Percentiles rank a stretch among this genome's conserved stretches.
Evolutionary conservation across 2,113 vertebrate species (phyloP).

Genomic region (Hippocampus zosterae): DNA sequence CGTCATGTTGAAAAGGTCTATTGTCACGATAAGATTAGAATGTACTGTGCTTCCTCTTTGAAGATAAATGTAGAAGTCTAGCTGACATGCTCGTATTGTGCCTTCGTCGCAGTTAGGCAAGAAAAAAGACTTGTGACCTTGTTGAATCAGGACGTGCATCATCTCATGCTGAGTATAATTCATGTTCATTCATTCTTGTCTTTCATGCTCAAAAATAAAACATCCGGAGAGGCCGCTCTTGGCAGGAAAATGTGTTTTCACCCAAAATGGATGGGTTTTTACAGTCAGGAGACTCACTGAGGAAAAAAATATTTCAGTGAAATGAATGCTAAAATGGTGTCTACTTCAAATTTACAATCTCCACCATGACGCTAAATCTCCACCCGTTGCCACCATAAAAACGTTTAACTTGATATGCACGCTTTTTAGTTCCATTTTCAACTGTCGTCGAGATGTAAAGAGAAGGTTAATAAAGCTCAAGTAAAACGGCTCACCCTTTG

Average conservation of each 20-base stretch:
- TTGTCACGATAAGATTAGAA: constrained; percentile 31
- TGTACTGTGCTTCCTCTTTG: constrained; percentile 15
- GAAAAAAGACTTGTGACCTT: constrained; percentile 46
- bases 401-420: neutral
- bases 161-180: neutral
- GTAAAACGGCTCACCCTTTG: neutral
- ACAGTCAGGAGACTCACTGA: neutral
- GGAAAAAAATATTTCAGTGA: constrained; percentile 10
- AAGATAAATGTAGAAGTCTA: constrained; percentile 48
- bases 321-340: neutral
- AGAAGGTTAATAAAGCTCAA: neutral
- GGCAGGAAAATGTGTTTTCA: neutral
- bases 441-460: neutral
- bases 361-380: neutral
- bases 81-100: constrained; percentile 36
- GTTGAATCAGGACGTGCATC: constrained; percentile 14
- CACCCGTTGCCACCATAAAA: neutral
- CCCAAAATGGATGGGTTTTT: constrained; percentile 12
- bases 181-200: neutral
- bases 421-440: neutral
- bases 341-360: neutral
- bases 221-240: neutral
- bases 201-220: neutral
- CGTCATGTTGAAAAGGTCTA: neutral
- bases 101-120: constrained; percentile 4